These are phyloP conservation scores for Agrotis exclamationis DNA, from an alignment of 2,888 invertebrate species.

Conservation along the genomic window DNA sequence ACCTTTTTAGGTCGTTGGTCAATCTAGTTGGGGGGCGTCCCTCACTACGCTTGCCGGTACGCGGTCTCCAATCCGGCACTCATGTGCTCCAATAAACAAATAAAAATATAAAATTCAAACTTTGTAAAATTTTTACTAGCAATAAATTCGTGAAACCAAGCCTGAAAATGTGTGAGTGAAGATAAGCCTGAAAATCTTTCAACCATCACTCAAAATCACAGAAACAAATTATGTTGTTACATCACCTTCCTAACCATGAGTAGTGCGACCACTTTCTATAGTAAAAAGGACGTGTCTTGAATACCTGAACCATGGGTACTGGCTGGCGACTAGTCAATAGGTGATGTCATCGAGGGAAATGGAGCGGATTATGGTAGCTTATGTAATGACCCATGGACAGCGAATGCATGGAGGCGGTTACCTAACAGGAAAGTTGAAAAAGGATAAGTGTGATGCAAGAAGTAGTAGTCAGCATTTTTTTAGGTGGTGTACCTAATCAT, in stretches of 20 bases:
- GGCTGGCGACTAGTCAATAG: slow-evolving; percentile 25
- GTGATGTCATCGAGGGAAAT: slow-evolving; percentile 52
- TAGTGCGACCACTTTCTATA: slow-evolving; percentile 69
- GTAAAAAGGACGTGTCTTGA: slow-evolving; percentile 68
- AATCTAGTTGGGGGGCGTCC: no score
- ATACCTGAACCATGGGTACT: slow-evolving; percentile 53
- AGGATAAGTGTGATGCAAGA: background rate
- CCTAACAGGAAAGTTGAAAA: background rate
- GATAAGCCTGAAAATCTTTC: background rate
- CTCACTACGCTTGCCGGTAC: no score
- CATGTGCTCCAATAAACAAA: background rate
- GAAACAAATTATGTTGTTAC: slow-evolving; percentile 32
- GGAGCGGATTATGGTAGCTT: slow-evolving; percentile 51
- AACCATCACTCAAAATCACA: background rate
- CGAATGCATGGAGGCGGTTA: background rate
- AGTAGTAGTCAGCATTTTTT: background rate
- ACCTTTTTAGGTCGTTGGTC: no score
- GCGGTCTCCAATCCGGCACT: no score
- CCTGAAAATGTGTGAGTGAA: no score
- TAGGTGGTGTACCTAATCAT: no score
- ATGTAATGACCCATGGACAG: slow-evolving; percentile 36
- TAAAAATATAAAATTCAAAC: background rate
- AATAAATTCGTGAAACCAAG: background rate
- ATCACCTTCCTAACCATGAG: slow-evolving; percentile 41
- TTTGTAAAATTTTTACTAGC: background rate